A percentile compares a stretch with the other conserved stretches of the same genome.
Evolutionary conservation across 2,797 vertebrate species (phyloP).

Genomic region (Propithecus perrieri): DNA sequence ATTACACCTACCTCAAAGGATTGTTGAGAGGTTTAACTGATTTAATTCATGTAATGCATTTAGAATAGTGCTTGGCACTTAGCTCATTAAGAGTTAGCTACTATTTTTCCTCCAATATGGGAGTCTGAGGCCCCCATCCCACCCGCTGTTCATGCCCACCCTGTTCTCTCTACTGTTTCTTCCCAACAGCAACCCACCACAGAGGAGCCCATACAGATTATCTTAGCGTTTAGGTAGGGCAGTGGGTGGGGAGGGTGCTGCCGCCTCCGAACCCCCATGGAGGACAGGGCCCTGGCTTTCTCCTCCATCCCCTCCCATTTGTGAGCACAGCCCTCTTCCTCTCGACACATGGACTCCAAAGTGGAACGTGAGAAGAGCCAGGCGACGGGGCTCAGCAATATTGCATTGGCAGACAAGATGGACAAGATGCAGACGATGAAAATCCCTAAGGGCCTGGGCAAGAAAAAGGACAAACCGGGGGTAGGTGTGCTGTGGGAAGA

Average conservation of each 20-base stretch:
- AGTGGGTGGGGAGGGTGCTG: neutral
- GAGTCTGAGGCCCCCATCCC: neutral
- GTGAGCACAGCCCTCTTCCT: slow-evolving; percentile 73
- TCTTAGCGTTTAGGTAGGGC: neutral
- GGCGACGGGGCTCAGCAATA: slow-evolving; percentile 50
- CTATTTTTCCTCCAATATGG: no score
- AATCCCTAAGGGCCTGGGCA: slow-evolving; percentile 73
- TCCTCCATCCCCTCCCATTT: neutral
- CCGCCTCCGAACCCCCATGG: neutral
- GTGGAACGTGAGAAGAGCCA: slow-evolving; percentile 56
- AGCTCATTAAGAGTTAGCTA: neutral
- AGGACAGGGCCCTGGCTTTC: neutral
- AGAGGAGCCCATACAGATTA: neutral
- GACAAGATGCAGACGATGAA: slow-evolving; percentile 74
- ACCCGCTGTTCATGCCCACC: no score
- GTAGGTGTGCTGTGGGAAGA: neutral
- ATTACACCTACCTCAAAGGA: neutral
- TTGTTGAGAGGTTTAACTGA: neutral
- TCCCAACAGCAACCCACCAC: neutral
- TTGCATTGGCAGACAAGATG: slow-evolving; percentile 51
- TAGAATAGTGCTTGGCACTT: neutral
- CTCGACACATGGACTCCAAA: slow-evolving; percentile 55
- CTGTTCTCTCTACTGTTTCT: neutral
- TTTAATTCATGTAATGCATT: neutral
- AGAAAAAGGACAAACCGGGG: slow-evolving; percentile 86